These are phyloP conservation scores for Excalfactoria chinensis DNA, from an alignment of 2,113 vertebrate species.

Conservation along the genomic window DNA sequence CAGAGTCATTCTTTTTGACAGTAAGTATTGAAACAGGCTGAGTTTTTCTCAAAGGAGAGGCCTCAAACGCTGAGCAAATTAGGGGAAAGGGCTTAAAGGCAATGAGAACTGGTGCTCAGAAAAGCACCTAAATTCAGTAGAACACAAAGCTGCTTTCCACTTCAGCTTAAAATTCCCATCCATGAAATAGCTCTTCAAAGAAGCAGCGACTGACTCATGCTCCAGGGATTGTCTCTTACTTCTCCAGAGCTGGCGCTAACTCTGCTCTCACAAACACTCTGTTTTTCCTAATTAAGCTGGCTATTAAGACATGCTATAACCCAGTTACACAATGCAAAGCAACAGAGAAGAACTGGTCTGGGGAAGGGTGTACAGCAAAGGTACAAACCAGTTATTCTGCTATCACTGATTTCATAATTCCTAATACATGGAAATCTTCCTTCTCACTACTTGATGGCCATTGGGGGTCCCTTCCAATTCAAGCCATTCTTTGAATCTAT, in stretches of 20 bases:
- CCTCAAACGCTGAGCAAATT: constrained; percentile 15
- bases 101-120: background rate
- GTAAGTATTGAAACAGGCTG: constrained; percentile 81
- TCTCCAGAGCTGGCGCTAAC: background rate
- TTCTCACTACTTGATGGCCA: background rate
- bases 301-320: background rate
- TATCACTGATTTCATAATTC: background rate
- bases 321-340: background rate
- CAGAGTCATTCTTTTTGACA: constrained; percentile 94
- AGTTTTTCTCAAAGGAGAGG: constrained; percentile 37
- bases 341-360: background rate
- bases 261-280: background rate
- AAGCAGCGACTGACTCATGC: background rate
- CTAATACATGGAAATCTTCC: background rate
- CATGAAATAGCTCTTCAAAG: background rate
- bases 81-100: constrained; percentile 13
- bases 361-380: background rate
- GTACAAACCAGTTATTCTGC: background rate
- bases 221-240: background rate
- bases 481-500: too few species aligned
- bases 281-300: background rate
- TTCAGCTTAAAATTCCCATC: background rate
- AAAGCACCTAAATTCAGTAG: background rate
- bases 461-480: too few species aligned
- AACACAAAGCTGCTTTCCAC: background rate